Evolutionary conservation across 1,140 invertebrate species (phyloP), one percentile per base, ranked within the genome.

Genomic region (Drosophila busckii): DNA sequence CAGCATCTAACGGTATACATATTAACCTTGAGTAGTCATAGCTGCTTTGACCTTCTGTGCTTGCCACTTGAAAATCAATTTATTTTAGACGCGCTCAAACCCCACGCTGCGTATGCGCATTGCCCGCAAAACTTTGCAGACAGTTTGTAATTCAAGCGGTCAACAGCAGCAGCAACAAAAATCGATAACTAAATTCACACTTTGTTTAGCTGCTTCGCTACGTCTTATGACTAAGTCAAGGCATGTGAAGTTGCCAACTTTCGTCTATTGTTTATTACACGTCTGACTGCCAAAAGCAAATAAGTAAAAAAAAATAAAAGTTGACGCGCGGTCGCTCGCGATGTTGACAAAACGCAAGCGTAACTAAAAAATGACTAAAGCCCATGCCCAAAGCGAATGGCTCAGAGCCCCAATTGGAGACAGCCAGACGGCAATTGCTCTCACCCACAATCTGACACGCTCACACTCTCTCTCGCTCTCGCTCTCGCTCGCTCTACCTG

Each of bases 321-420:
- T 50, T 49, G 32, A 25, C 20, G 41, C 44, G 73, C 62, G 68
- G 59, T 68, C 59, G 67, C 73, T 71, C 71, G 68, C 73, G 75
- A 73, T 66, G 73, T 73, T 75, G 73, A 80, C 73, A 82, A 73
- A 82, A 66, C 75, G 75, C 69, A 73, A 80, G 75, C 75, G 75
- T 82, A 70, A 82, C 75, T 82, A 61, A 82, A 82, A 65, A 75
- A 82, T 82, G 75, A 82, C 75, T 82, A 82, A 82, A 82, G 65
- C 55, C 50, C 37, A 70, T 71, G 75, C 59, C 69, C 75, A 76
- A 73, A 49, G 26, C 56, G 34, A 15, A 25, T 50, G 40, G 38
- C 45, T 22, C 45, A 45, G 13, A 48, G 38, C 28, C 50, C 45
- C 19, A 44, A 28, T 12, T 38, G 44, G 29, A 42, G 37, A 41